These are phyloP conservation scores for Seriola quinqueradiata DNA, from an alignment of 2,113 vertebrate genomes.

Conservation along the genomic window DNA sequence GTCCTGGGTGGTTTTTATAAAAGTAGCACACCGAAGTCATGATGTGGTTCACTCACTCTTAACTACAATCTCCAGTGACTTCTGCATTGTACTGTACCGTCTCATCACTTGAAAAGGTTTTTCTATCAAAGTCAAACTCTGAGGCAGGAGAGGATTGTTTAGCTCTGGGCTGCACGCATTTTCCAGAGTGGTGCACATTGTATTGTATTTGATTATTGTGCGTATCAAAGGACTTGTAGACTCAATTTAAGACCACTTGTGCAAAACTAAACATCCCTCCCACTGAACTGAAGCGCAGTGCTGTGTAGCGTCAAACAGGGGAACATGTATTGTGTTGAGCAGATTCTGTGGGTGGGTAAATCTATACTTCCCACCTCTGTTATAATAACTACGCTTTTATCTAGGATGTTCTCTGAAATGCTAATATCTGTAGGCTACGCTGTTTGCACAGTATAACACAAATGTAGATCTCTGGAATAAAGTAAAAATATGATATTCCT, in stretches of 20 bases:
- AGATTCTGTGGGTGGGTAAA: slow-evolving; percentile 8
- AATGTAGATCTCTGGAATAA: neutral
- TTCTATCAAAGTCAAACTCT: slow-evolving; percentile 57
- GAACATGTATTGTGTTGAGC: neutral
- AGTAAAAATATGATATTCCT: neutral
- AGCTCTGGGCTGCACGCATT: slow-evolving; percentile 35
- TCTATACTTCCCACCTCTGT: neutral
- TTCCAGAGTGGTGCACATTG: slow-evolving; percentile 35
- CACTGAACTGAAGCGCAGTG: slow-evolving; percentile 1
- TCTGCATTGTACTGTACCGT: slow-evolving; percentile 26
- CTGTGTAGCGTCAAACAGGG: neutral
- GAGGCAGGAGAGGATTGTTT: slow-evolving; percentile 39
- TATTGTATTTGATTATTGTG: slow-evolving; percentile 42
- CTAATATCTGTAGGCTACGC: neutral
- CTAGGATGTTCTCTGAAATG: neutral
- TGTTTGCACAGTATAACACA: neutral
- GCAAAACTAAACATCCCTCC: slow-evolving; percentile 35
- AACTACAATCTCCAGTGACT: slow-evolving; percentile 58
- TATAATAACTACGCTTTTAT: neutral
- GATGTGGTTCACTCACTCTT: slow-evolving; percentile 66
- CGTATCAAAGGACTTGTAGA: slow-evolving; percentile 26
- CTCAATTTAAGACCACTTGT: slow-evolving; percentile 35
- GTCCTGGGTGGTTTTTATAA: slow-evolving; percentile 66
- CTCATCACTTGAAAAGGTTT: slow-evolving; percentile 37
- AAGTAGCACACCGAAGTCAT: slow-evolving; percentile 69